These are phyloP conservation scores for Turnix velox DNA, from an alignment of 2,113 vertebrate genomes.

Conservation along the genomic window DNA sequence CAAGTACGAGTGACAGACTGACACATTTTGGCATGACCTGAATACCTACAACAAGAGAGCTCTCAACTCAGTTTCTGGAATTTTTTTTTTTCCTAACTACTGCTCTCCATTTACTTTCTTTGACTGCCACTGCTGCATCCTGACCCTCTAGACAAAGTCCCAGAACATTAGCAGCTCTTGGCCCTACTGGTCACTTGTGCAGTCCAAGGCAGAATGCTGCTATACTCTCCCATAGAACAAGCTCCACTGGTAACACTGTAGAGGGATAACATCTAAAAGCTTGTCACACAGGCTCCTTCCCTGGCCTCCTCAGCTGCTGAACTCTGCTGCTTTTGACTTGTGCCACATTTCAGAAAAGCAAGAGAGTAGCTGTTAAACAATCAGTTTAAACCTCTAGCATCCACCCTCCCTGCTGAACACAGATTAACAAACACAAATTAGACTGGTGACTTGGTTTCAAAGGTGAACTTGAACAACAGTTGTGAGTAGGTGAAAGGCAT, in stretches of 20 bases:
- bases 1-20: neutral
- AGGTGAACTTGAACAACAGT: constrained; percentile 33
- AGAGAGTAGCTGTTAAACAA: neutral
- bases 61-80: neutral
- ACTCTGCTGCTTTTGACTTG: neutral
- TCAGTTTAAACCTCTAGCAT: neutral
- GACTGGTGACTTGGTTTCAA: neutral
- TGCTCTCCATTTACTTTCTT: neutral
- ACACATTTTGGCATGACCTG: neutral
- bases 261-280: neutral
- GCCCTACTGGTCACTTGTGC: neutral
- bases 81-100: neutral
- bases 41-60: neutral
- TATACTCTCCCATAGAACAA: neutral
- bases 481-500: neutral
- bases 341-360: neutral
- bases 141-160: neutral
- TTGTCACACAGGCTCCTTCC: neutral
- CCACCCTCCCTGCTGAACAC: neutral
- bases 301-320: neutral
- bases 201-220: neutral
- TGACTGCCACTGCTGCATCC: neutral
- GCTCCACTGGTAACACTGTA: neutral
- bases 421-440: neutral
- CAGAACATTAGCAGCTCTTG: neutral